These are phyloP conservation scores for Lerista edwardsae DNA, from an alignment of 2,797 vertebrate species.

Conservation along the genomic window DNA sequence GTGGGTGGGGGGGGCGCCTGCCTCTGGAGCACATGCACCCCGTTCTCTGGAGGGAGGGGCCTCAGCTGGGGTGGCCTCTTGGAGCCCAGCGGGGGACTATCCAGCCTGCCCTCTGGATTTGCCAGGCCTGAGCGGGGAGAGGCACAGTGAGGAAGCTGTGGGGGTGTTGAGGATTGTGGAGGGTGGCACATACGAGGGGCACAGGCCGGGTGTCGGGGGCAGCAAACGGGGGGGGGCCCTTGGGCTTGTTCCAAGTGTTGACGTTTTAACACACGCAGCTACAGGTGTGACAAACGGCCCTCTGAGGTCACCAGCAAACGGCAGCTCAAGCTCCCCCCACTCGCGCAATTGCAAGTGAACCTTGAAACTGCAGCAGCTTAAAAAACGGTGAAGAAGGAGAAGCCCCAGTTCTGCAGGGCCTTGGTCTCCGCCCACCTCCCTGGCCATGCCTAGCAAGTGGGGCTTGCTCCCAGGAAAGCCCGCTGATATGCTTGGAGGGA, in stretches of 20 bases:
- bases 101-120: no score
- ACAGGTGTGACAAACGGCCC: no score
- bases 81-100: neutral
- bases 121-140: no score
- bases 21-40: neutral
- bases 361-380: neutral
- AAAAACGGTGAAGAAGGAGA: neutral
- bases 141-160: no score
- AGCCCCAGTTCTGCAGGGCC: neutral
- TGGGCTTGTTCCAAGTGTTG: neutral
- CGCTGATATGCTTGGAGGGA: neutral
- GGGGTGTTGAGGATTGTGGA: no score
- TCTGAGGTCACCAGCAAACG: neutral
- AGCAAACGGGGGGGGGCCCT: no score
- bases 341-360: neutral
- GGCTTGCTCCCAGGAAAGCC: neutral
- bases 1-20: no score
- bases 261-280: neutral
- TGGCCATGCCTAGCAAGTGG: no score
- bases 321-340: neutral
- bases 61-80: neutral
- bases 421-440: no score
- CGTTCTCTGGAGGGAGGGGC: no score
- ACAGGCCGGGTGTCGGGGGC: no score
- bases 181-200: no score